phyloP scores from a whole-genome alignment of 2,888 invertebrate species.

The Cephus spinipes region DNA sequence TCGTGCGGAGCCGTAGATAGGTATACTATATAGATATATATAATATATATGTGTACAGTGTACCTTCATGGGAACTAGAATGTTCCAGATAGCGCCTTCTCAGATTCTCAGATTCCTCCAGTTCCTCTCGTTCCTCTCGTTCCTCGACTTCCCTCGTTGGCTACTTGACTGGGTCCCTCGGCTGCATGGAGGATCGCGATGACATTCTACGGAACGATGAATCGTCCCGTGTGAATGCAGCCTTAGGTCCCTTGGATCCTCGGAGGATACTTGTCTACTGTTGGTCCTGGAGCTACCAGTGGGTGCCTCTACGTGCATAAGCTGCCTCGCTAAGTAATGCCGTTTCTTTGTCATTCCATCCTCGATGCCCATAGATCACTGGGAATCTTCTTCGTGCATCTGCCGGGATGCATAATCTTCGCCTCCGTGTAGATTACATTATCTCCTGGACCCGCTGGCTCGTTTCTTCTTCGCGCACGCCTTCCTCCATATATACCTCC shows the following conservation, averaged over 20 bases:
- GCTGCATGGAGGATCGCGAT: background rate
- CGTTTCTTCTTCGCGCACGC: conserved; percentile 3
- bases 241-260: background rate
- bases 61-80: conserved; percentile 46
- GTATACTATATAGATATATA: background rate
- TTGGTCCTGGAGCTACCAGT: background rate
- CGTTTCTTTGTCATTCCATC: conserved; percentile 27
- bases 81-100: conserved; percentile 39
- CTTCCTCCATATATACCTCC: background rate
- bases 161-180: background rate
- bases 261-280: background rate
- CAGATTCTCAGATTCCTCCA: background rate
- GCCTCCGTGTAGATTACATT: conserved; percentile 50
- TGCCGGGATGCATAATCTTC: conserved; percentile 52
- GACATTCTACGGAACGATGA: conserved; percentile 4
- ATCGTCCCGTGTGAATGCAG: conserved; percentile 10
- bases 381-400: conserved; percentile 55
- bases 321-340: conserved; percentile 16
- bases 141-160: background rate
- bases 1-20: conserved; percentile 15
- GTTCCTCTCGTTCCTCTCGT: conserved; percentile 20
- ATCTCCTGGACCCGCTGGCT: conserved; percentile 30
- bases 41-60: conserved; percentile 2
- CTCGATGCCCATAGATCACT: conserved; percentile 47
- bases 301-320: background rate